phyloP scores from a whole-genome alignment of 1,140 invertebrate species.

The Archivesica marissinica region DNA sequence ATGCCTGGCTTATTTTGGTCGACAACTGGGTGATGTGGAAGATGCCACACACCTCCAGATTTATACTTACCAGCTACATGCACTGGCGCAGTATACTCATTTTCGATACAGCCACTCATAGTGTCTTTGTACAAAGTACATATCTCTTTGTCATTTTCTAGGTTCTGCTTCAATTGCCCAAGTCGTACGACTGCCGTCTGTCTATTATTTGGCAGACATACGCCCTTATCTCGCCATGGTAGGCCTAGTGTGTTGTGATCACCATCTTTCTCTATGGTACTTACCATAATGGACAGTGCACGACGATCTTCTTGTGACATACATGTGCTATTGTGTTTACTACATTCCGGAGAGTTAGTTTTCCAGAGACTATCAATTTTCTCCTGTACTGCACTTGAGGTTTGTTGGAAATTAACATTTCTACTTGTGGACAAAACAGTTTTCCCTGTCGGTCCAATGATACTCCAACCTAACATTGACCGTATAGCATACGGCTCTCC shows the following conservation, averaged over 20 bases:
- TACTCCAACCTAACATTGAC: constrained; percentile 15
- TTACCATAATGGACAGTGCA: constrained; percentile 5
- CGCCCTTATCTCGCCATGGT: background rate
- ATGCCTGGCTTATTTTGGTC: constrained; percentile 57
- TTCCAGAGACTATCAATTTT: background rate
- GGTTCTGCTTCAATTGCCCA: background rate
- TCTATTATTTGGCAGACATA: background rate
- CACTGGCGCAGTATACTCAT: no score
- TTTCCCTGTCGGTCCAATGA: constrained; percentile 7
- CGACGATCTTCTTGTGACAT: constrained; percentile 6
- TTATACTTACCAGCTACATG: background rate
- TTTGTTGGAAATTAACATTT: background rate
- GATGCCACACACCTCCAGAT: constrained; percentile 56
- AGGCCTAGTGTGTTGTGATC: background rate
- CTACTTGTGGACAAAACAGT: background rate
- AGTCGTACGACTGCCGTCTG: background rate
- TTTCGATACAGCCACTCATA: background rate
- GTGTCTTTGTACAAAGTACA: background rate
- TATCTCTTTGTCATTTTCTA: background rate
- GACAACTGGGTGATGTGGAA: constrained; percentile 51
- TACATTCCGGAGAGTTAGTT: background rate
- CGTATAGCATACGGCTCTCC: constrained; percentile 13
- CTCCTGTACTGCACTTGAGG: background rate
- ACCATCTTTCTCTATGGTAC: background rate
- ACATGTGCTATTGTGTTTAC: background rate